phyloP scores from a whole-genome alignment of 2,113 vertebrate genomes.

The Oncorhynchus keta region DNA sequence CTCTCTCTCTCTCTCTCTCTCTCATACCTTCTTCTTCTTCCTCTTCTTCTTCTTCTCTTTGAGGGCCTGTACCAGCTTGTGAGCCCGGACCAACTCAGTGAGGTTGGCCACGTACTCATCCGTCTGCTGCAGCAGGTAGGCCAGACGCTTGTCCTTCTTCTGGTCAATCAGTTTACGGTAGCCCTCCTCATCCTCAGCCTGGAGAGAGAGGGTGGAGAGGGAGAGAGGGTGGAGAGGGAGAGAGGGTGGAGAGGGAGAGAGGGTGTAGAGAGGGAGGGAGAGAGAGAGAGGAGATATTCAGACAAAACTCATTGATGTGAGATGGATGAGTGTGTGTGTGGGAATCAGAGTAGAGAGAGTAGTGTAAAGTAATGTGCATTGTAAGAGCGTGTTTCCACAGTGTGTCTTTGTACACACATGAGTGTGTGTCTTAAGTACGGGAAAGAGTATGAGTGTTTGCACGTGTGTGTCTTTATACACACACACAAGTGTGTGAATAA shows the following conservation, averaged over 20 bases:
- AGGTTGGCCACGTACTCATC: conserved; percentile 98
- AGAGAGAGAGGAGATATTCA: not conserved
- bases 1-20: too few relatives aligned
- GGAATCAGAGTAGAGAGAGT: too few relatives aligned
- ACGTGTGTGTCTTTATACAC: not conserved
- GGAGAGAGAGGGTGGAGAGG: not conserved
- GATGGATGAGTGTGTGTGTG: too few relatives aligned
- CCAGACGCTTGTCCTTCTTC: conserved; percentile 97
- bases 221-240: not conserved
- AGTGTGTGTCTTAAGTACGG: not conserved
- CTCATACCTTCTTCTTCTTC: conserved; percentile 88
- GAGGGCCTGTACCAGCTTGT: conserved; percentile 93
- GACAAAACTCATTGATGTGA: too few relatives aligned
- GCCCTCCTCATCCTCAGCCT: conserved; percentile 96
- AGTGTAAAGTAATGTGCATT: too few relatives aligned
- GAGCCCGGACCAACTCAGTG: conserved; percentile 92
- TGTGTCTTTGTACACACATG: too few relatives aligned
- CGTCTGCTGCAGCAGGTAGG: conserved; percentile 95
- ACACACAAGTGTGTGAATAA: not conserved
- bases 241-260: not conserved
- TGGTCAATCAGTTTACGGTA: conserved; percentile 98
- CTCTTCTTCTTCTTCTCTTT: conserved; percentile 97
- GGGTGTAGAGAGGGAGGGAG: not conserved
- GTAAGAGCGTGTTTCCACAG: not conserved
- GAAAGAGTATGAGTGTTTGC: too few relatives aligned